Evolutionary conservation across 1,140 invertebrate genomes (phyloP).

Genomic region (Akabosia matsudoensis): DNA sequence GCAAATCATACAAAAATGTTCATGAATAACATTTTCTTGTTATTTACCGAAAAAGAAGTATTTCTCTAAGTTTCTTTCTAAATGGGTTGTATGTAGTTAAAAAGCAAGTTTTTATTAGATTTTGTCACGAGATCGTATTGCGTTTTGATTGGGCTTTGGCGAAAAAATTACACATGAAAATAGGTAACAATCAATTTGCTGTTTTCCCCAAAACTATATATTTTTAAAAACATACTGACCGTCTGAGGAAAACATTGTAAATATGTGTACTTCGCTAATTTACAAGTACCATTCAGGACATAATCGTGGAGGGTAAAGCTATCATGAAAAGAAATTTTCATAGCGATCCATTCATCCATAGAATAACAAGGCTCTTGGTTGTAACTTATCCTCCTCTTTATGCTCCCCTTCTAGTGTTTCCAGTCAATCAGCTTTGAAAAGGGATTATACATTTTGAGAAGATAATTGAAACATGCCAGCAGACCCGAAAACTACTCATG

Average conservation of each 20-base stretch:
- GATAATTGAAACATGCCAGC: neutral
- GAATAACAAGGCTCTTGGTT: neutral
- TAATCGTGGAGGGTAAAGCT: neutral
- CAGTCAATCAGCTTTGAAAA: conserved; percentile 32
- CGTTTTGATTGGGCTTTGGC: neutral
- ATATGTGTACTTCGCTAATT: neutral
- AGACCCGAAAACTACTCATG: no score
- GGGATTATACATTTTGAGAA: neutral
- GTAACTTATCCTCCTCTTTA: neutral
- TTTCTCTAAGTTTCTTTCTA: neutral
- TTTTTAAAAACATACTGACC: no score
- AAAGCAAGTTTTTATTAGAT: neutral
- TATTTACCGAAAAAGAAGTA: neutral
- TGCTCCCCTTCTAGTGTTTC: conserved; percentile 23
- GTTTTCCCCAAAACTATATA: no score
- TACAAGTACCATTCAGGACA: no score
- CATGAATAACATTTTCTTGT: no score
- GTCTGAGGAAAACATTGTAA: no score
- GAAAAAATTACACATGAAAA: neutral
- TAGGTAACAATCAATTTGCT: conserved; percentile 4
- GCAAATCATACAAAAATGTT: no score
- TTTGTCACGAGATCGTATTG: neutral
- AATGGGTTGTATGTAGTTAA: neutral
- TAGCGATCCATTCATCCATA: conserved; percentile 1
- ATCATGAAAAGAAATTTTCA: neutral